Evolutionary conservation across 2,113 vertebrate genomes (phyloP).

Genomic region (Sphaerodactylus townsendi): DNA sequence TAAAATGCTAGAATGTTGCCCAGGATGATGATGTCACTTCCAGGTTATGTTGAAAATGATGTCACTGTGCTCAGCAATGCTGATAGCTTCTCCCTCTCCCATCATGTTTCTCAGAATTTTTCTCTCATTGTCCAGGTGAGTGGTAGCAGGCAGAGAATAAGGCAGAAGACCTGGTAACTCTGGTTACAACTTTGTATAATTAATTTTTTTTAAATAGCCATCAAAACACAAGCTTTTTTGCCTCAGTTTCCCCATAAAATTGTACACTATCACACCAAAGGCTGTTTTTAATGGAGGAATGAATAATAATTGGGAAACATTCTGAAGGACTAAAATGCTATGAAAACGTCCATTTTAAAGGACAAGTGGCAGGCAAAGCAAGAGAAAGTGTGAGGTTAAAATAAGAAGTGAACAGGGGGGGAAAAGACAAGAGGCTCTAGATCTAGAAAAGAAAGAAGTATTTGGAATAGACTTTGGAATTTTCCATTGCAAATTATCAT

Average conservation of each 20-base stretch:
- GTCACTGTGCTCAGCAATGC: too few relatives aligned
- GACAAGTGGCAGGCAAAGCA: neutral
- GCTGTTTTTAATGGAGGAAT: neutral
- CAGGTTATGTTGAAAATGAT: too few relatives aligned
- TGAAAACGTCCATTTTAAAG: slow-evolving; percentile 14
- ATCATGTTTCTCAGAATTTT: too few relatives aligned
- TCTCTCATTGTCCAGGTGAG: too few relatives aligned
- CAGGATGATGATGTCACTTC: too few relatives aligned
- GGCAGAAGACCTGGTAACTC: too few relatives aligned
- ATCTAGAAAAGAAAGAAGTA: slow-evolving; percentile 58
- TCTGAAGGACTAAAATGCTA: neutral
- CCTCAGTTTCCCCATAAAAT: neutral
- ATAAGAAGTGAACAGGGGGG: slow-evolving; percentile 48
- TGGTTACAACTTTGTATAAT: too few relatives aligned
- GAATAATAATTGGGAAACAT: neutral
- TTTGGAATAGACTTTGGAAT: slow-evolving; percentile 69
- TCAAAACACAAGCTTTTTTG: neutral
- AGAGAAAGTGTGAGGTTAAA: slow-evolving; percentile 36
- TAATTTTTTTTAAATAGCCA: neutral
- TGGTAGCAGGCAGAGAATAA: too few relatives aligned
- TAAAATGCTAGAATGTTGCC: too few relatives aligned
- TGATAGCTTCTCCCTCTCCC: too few relatives aligned
- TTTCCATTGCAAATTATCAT: slow-evolving; percentile 73
- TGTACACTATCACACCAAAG: neutral
- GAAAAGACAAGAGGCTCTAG: slow-evolving; percentile 58